Evolutionary conservation across 2,113 vertebrate genomes (phyloP), one percentile per base, ranked within the genome.

Genomic region (Mastomys coucha): DNA sequence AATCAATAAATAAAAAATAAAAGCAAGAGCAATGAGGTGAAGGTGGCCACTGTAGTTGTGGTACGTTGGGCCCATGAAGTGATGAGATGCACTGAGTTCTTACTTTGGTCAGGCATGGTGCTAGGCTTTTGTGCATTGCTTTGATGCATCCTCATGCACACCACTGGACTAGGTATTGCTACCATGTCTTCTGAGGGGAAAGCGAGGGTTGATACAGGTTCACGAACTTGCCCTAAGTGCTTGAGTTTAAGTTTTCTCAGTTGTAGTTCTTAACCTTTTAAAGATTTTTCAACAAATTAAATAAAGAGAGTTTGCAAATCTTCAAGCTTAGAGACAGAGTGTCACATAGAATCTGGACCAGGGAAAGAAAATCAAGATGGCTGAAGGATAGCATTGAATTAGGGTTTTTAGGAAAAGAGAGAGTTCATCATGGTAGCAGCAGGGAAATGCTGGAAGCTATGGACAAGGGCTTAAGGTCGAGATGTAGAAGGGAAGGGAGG

Each of bases 241-340:
- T 42, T 81, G 94, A 42, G 51, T 63, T 92, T 42, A 9, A 56
- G 56, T 67, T 60, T 65, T 82, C 67, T 77, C 5, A 26, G 22
- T 22, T 53, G 67, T 92, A 39, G 53, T 49, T 88, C 20, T 39
- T 87, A 33, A 88, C 28, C 24, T 17, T n/a, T 72, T 33, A 45
- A 49, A 91, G 96, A 72, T n/a, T 93, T 77, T 91, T 84, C 78
- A 75, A 20, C 70, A 49, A 63, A 36, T 89, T 77, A 49, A 89
- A 26, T 49, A 33, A 69, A 63, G 9, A 33, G 5, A 49, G 28
- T 16, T 88, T 77, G 51, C 63, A 17, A 77, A 39, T 10, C 0
- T 39, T 80, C 85, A 36, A 91, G 53, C 28, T 53, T 10, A 73
- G 58, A 42, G 67, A 36, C 14, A n/a, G 58, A 39, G 69, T 28